Percentiles rank a stretch among this genome's conserved stretches.
These are phyloP conservation scores for Eutolmus rufibarbis DNA, from an alignment of 2,888 invertebrate species.

Conservation along the genomic window DNA sequence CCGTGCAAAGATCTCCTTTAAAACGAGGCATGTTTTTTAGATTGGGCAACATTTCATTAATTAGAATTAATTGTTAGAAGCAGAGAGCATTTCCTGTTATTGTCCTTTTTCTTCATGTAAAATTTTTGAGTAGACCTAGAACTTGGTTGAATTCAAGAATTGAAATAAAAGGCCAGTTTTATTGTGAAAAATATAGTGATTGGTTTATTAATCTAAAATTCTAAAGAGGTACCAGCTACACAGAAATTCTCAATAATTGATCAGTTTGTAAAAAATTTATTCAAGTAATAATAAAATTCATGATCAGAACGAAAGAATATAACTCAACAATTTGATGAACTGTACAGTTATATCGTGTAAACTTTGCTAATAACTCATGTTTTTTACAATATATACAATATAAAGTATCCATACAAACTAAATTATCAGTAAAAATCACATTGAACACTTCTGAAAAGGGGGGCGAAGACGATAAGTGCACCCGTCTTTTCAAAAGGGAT, in stretches of 20 bases:
- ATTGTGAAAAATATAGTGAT: constrained; percentile 7
- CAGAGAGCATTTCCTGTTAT: too few species aligned
- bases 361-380: neutral
- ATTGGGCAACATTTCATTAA: too few species aligned
- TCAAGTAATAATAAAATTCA: constrained; percentile 29
- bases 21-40: too few species aligned
- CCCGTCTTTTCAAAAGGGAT: neutral
- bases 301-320: neutral
- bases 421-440: constrained; percentile 13
- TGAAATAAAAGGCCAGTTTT: neutral
- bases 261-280: constrained; percentile 25
- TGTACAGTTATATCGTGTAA: constrained; percentile 28
- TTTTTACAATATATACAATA: constrained; percentile 2
- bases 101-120: too few species aligned
- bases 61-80: too few species aligned
- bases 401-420: neutral
- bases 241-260: neutral
- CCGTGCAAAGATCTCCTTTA: too few species aligned
- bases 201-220: neutral
- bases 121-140: too few species aligned
- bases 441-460: constrained; percentile 10
- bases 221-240: neutral
- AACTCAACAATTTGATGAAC: constrained; percentile 25
- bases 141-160: neutral
- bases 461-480: neutral